Evolutionary conservation across 2,888 invertebrate species (phyloP).

Genomic region (Agonopterix arenella): DNA sequence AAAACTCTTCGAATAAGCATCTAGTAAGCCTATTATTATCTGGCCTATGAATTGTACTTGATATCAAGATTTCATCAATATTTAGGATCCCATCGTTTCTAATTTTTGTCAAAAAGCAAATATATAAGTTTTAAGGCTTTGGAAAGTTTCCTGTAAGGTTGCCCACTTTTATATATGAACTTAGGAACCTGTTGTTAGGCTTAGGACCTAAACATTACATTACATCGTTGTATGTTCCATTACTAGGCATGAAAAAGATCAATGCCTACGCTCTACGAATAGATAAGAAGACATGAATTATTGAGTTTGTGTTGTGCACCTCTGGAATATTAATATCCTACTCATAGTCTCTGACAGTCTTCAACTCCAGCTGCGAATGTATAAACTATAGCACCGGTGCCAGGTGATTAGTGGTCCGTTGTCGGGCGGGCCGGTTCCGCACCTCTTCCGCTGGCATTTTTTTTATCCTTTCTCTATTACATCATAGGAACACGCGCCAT

Average conservation of each 20-base stretch:
- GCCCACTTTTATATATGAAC: too few relatives aligned
- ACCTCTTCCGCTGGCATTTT: slow-evolving; percentile 57
- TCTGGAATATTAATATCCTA: slow-evolving; percentile 35
- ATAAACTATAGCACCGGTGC: slow-evolving; percentile 22
- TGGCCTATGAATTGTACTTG: too few relatives aligned
- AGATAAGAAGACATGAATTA: slow-evolving; percentile 43
- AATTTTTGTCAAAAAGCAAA: too few relatives aligned
- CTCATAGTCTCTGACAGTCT: slow-evolving; percentile 4
- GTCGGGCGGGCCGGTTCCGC: slow-evolving; percentile 48
- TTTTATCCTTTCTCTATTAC: slow-evolving; percentile 57
- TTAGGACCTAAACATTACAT: too few relatives aligned
- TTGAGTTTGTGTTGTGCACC: slow-evolving; percentile 34
- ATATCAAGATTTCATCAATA: too few relatives aligned
- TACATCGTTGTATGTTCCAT: too few relatives aligned
- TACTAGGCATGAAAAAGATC: slow-evolving; percentile 18
- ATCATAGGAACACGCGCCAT: slow-evolving; percentile 50
- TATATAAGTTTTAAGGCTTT: too few relatives aligned
- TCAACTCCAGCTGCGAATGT: slow-evolving; percentile 31
- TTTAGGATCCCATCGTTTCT: too few relatives aligned
- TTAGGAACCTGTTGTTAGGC: too few relatives aligned
- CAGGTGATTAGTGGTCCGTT: slow-evolving; percentile 44
- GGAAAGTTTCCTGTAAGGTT: too few relatives aligned
- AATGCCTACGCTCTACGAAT: slow-evolving; percentile 32
- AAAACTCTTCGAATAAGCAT: slow-evolving; percentile 4
- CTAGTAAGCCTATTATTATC: background rate